phyloP scores from a whole-genome alignment of 2,888 invertebrate genomes.

The Lobophora halterata region DNA sequence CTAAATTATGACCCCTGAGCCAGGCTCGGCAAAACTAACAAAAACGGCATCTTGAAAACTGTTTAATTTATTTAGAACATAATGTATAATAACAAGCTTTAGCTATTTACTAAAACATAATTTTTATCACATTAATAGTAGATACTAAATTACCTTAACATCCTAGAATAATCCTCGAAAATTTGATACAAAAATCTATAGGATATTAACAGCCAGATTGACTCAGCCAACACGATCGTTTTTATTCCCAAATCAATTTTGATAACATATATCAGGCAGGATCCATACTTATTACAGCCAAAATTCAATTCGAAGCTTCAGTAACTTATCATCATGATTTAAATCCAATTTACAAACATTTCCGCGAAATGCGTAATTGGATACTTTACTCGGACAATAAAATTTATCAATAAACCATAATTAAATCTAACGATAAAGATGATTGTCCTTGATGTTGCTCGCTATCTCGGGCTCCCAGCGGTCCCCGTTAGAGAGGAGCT shows the following conservation, averaged over 20 bases:
- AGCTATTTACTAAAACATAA: too few relatives aligned
- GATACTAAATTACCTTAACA: too few relatives aligned
- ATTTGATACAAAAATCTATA: background rate
- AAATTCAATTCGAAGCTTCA: constrained; percentile 15
- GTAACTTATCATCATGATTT: constrained; percentile 22
- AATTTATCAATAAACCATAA: constrained; percentile 8
- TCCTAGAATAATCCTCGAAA: too few relatives aligned
- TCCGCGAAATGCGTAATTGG: constrained; percentile 12
- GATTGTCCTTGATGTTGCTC: constrained; percentile 86
- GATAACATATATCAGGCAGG: constrained; percentile 6
- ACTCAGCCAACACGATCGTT: constrained; percentile 1
- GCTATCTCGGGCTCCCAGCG: constrained; percentile 99
- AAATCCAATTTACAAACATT: constrained; percentile 15
- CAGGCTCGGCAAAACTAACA: constrained; percentile 11
- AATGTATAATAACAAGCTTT: too few relatives aligned
- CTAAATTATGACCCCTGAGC: constrained; percentile 31
- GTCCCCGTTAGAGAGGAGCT: constrained; percentile 96
- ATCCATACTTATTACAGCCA: background rate
- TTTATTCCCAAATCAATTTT: constrained; percentile 4
- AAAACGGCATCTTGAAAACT: constrained; percentile 9
- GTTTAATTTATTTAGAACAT: background rate
- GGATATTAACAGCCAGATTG: background rate
- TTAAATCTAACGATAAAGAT: constrained; percentile 55
- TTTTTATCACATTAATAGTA: too few relatives aligned
- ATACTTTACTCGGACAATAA: constrained; percentile 10